These are phyloP conservation scores for Cepaea hortensis DNA, from an alignment of 2,888 invertebrate genomes.

Conservation along the genomic window DNA sequence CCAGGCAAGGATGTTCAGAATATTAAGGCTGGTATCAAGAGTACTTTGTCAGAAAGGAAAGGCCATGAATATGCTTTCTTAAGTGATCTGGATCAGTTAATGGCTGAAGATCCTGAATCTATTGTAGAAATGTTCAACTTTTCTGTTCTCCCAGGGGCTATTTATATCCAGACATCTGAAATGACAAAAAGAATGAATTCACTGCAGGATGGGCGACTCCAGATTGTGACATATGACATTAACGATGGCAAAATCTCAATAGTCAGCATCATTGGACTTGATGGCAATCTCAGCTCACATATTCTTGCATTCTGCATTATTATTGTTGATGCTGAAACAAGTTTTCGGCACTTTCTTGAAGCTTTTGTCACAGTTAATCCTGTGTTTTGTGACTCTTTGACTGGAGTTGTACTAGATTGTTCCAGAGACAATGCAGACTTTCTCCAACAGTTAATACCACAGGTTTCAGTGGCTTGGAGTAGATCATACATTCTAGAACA, in stretches of 20 bases:
- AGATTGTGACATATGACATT: conserved; percentile 33
- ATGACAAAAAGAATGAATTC: conserved; percentile 40
- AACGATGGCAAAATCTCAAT: conserved; percentile 30
- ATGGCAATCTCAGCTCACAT: conserved; percentile 17
- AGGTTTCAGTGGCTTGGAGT: conserved; percentile 37
- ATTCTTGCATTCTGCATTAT: conserved; percentile 35
- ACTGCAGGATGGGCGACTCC: conserved; percentile 1
- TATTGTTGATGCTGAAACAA: background rate
- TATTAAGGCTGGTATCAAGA: conserved; percentile 19
- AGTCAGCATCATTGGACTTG: conserved; percentile 38
- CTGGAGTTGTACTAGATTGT: conserved; percentile 41
- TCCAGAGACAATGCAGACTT: conserved; percentile 36
- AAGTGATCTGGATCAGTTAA: conserved; percentile 32
- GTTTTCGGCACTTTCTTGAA: conserved; percentile 37
- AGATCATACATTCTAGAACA: conserved; percentile 32
- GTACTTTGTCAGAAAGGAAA: conserved; percentile 1
- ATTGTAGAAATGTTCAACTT: conserved; percentile 44
- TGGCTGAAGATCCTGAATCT: conserved; percentile 41
- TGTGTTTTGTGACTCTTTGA: conserved; percentile 40
- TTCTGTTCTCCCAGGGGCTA: conserved; percentile 34
- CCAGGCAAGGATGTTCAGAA: conserved; percentile 25
- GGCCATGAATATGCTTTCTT: conserved; percentile 33
- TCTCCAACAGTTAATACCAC: conserved; percentile 40
- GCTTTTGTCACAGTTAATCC: conserved; percentile 43
- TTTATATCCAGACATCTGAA: conserved; percentile 42